Conservation (phyloP, 2,113 vertebrate species). For the Heterochromis multidens region DNA sequence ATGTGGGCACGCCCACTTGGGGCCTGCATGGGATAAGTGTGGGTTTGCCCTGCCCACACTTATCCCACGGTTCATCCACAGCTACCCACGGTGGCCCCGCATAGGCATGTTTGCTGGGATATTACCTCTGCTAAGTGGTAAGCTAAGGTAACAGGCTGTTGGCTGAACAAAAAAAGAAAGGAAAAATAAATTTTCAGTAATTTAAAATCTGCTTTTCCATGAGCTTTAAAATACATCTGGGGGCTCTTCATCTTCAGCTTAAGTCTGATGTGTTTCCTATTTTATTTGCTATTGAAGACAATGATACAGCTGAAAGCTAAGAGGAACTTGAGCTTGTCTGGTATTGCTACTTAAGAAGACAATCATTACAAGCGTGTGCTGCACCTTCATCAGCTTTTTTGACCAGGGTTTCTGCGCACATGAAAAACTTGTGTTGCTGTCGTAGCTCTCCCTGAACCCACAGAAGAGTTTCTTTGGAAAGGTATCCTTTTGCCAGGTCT, state of each 20-base stretch:
- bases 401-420: constrained; percentile 83
- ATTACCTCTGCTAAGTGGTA: neutral
- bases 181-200: neutral
- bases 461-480: constrained; percentile 82
- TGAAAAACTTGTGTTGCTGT: constrained; percentile 73
- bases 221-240: too few relatives aligned
- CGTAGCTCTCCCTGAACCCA: constrained; percentile 79
- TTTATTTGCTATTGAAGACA: neutral
- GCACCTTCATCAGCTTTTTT: constrained; percentile 80
- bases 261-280: neutral
- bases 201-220: too few relatives aligned
- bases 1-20: too few relatives aligned
- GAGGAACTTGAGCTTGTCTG: neutral
- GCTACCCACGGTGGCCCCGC: too few relatives aligned
- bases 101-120: neutral
- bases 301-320: neutral
- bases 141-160: too few relatives aligned
- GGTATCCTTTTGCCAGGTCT: constrained; percentile 79
- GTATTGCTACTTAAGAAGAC: neutral
- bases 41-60: too few relatives aligned
- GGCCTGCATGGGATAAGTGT: neutral
- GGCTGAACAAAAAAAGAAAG: too few relatives aligned
- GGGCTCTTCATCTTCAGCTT: neutral
- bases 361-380: neutral
- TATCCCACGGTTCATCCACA: too few relatives aligned